Evolutionary conservation across 1,140 invertebrate species (phyloP).

Genomic region (Drosophila dunni): DNA sequence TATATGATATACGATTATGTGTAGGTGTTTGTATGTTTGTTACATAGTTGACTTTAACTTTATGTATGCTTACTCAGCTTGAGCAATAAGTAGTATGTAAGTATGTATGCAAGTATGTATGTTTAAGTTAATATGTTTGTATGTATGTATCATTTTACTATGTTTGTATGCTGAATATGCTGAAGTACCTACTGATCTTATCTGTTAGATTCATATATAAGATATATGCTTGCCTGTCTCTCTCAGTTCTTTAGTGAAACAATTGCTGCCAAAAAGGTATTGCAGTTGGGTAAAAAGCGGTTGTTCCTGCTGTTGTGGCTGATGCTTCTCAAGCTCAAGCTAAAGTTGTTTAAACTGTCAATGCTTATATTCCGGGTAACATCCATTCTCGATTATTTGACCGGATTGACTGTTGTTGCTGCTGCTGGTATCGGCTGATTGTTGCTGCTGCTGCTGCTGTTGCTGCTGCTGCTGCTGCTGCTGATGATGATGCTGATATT

Average conservation of each 20-base stretch:
- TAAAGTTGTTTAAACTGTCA: slow-evolving; percentile 84
- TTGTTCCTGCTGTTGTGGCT: neutral
- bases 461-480: slow-evolving; percentile 67
- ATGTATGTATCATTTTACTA: slow-evolving; percentile 23
- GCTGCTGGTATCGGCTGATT: slow-evolving; percentile 82
- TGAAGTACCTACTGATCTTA: slow-evolving; percentile 4
- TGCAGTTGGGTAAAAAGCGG: neutral
- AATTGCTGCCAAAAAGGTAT: neutral
- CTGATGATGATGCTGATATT: slow-evolving; percentile 56
- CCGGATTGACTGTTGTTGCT: slow-evolving; percentile 84
- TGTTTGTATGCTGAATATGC: slow-evolving; percentile 23
- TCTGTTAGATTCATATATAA: neutral
- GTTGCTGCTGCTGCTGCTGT: slow-evolving; percentile 71
- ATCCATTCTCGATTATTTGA: slow-evolving; percentile 85
- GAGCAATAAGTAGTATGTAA: slow-evolving; percentile 1
- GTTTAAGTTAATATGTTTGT: slow-evolving; percentile 23
- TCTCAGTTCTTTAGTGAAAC: slow-evolving; percentile 16
- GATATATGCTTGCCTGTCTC: slow-evolving; percentile 27
- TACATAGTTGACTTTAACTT: no score
- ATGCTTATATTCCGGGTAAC: slow-evolving; percentile 86
- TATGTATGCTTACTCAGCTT: slow-evolving; percentile 3
- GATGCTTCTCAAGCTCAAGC: slow-evolving; percentile 23
- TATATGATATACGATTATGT: no score
- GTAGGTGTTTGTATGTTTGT: no score
- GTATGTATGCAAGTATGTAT: slow-evolving; percentile 10